Evolutionary conservation across 2,113 vertebrate species (phyloP).

Genomic region (Serilophus lunatus): DNA sequence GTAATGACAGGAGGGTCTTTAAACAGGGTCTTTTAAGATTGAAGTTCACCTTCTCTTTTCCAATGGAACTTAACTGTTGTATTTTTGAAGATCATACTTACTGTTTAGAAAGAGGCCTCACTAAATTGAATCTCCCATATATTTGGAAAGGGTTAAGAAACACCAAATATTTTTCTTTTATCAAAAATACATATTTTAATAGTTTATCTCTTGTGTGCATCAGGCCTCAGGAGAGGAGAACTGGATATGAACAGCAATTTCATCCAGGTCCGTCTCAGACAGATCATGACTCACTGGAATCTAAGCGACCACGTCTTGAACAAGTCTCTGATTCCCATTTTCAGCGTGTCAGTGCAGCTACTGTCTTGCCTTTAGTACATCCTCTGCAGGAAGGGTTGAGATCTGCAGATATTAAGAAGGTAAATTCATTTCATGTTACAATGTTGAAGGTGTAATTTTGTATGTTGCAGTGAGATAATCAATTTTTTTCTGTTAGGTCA

Average conservation of each 20-base stretch:
- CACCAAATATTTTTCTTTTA: not conserved
- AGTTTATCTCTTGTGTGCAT: not conserved
- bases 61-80: not conserved
- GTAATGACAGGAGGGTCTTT: not conserved
- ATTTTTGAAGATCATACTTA: not conserved
- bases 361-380: slow-evolving; percentile 83
- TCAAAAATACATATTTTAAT: not conserved
- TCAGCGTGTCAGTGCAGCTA: slow-evolving; percentile 76
- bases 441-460: not conserved
- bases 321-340: slow-evolving; percentile 87
- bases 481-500: not conserved
- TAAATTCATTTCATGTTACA: slow-evolving; percentile 44
- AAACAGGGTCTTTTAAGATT: not conserved
- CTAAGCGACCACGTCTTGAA: slow-evolving; percentile 92
- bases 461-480: accelerated
- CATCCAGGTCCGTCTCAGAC: slow-evolving; percentile 79
- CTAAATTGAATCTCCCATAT: not conserved
- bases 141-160: not conserved
- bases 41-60: not conserved
- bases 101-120: not conserved
- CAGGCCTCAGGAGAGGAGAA: slow-evolving; percentile 94
- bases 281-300: slow-evolving; percentile 88
- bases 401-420: slow-evolving; percentile 91
- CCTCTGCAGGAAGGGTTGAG: slow-evolving; percentile 87
- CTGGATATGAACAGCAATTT: slow-evolving; percentile 92